These are phyloP conservation scores for Onthophagus sagittarius DNA, from an alignment of 2,888 invertebrate species.

Conservation along the genomic window DNA sequence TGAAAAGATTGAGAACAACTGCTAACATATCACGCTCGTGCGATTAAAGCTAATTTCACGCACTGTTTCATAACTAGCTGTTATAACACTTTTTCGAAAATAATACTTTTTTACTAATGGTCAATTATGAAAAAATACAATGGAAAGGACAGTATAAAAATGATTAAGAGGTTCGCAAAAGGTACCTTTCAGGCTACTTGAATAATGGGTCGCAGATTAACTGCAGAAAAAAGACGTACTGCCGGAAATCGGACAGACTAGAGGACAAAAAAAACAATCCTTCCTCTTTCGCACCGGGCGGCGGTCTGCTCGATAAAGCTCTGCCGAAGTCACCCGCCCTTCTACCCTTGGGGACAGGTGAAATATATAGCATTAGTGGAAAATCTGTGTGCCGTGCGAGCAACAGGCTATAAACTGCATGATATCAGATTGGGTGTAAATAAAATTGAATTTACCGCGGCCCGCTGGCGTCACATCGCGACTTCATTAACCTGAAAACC, in stretches of 20 bases:
- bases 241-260: neutral
- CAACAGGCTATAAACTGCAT: slow-evolving; percentile 12
- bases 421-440: slow-evolving; percentile 12
- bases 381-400: slow-evolving; percentile 1
- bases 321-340: slow-evolving; percentile 11
- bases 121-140: neutral
- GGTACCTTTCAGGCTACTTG: neutral
- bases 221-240: slow-evolving; percentile 6
- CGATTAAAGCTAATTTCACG: too few relatives aligned
- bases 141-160: neutral
- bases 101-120: neutral
- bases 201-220: slow-evolving; percentile 9
- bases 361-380: slow-evolving; percentile 12
- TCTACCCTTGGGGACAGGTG: slow-evolving; percentile 9
- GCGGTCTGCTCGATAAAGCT: slow-evolving; percentile 8
- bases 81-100: neutral
- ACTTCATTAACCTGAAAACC: neutral
- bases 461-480: neutral
- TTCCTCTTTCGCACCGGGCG: neutral
- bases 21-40: too few relatives aligned
- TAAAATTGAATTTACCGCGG: slow-evolving; percentile 1
- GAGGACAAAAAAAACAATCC: slow-evolving; percentile 2
- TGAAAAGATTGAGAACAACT: too few relatives aligned
- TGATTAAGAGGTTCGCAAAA: neutral
- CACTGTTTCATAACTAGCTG: too few relatives aligned